phyloP scores from a whole-genome alignment of 2,888 invertebrate species.

The Bibio marci region DNA sequence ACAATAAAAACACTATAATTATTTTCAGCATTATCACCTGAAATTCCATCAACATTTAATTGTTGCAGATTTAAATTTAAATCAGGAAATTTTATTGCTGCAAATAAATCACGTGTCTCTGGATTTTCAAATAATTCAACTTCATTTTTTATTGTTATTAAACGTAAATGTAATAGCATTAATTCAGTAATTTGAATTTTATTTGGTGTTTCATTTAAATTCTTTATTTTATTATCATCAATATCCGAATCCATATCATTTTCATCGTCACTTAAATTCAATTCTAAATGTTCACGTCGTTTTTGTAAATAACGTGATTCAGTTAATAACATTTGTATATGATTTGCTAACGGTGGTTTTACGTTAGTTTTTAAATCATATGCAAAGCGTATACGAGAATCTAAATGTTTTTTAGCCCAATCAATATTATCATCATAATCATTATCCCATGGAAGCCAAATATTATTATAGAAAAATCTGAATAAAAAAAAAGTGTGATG shows the following conservation, averaged over 20 bases:
- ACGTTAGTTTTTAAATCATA: constrained; percentile 38
- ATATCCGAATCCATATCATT: constrained; percentile 19
- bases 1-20: constrained; percentile 27
- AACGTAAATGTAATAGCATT: constrained; percentile 35
- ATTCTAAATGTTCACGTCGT: constrained; percentile 30
- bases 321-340: constrained; percentile 33
- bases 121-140: constrained; percentile 42
- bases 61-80: no score
- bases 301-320: constrained; percentile 36
- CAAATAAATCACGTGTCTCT: constrained; percentile 33
- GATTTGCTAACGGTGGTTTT: constrained; percentile 31
- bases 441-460: constrained; percentile 46
- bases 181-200: constrained; percentile 27
- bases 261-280: constrained; percentile 23
- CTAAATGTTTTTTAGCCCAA: constrained; percentile 37
- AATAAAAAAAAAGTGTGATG: no score
- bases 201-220: not conserved
- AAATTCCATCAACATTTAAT: no score
- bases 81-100: constrained; percentile 18
- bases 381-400: constrained; percentile 35
- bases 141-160: constrained; percentile 38
- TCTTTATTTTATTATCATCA: constrained; percentile 1
- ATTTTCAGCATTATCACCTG: constrained; percentile 13
- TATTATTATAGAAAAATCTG: constrained; percentile 38
- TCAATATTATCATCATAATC: constrained; percentile 34